A percentile compares a stretch with the other conserved stretches of the same genome.
phyloP scores from a whole-genome alignment of 2,888 invertebrate species.

The Dryococelus australis region DNA sequence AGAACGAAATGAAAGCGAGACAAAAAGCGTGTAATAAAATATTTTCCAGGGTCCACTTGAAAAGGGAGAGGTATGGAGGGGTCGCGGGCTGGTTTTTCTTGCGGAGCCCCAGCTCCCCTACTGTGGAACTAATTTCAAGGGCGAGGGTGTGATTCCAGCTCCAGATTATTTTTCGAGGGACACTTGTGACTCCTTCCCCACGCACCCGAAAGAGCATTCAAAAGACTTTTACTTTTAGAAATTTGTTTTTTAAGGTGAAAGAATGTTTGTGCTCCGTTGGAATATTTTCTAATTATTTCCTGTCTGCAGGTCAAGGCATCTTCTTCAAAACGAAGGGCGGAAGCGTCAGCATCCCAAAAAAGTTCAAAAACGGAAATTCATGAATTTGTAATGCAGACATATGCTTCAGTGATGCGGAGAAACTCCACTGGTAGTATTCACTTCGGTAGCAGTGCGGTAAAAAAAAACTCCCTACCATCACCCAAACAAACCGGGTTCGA shows the following conservation, averaged over 20 bases:
- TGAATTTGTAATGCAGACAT: no score
- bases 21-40: slow-evolving; percentile 5
- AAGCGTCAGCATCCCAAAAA: no score
- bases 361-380: no score
- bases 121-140: not conserved
- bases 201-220: not conserved
- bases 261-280: no score
- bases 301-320: no score
- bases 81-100: not conserved
- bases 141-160: not conserved
- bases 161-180: not conserved
- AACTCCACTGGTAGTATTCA: no score
- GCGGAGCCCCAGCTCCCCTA: not conserved
- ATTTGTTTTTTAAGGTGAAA: not conserved
- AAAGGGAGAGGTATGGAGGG: not conserved
- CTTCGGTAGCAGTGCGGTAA: no score
- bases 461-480: no score
- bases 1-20: slow-evolving; percentile 9
- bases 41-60: not conserved
- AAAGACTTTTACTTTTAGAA: not conserved
- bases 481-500: no score
- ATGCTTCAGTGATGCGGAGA: no score
- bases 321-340: no score
- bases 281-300: no score
- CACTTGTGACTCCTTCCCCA: not conserved